Evolutionary conservation across 2,113 vertebrate species (phyloP), one percentile per base, ranked within the genome.

Genomic region (Leptocoma aspasia): DNA sequence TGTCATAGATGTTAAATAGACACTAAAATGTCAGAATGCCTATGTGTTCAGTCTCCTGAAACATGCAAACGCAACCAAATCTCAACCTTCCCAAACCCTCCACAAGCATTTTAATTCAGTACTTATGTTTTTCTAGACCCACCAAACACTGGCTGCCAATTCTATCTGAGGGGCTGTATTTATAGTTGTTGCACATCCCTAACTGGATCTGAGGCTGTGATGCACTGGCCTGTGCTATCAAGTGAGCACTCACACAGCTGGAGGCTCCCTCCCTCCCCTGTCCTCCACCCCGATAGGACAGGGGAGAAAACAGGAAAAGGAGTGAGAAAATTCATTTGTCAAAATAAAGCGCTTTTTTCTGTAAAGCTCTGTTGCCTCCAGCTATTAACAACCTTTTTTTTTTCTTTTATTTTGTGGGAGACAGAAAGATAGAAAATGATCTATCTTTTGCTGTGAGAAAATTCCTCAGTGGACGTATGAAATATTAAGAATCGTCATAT

Each of bases 361-460:
- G 52, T 63, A 91, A 87, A 87, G 30, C 27, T 87, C 71, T 42
- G 22, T 42, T 77, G 47, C 64, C 30, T 89, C 19, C 31, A 89
- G 56, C 64, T 83, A 66, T 61, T 77, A 85, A 28, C 33, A 56
- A 26, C 7, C 4, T 6, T 42, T 79, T 70, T 78, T 68, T 31
- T 68, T 44, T 21, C 4, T 45, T 30, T 26, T 50, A 21, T 71
- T 88, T 49, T 77, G 11, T 39, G 54, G 26, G 53, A 88, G 26
- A 75, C 5, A 39, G 31, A 82, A 68, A 75, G 19, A 45, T 14
- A 86, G 76, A 89, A 90, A 88, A 63, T 21, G 0, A 47, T 66
- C 37, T 81, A 81, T 73, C 47, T 85, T 85, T 77, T 78, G 10
- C 53, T 81, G 68, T 73, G 31, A 89, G 52, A 91, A 92, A 83